A percentile compares a stretch with the other conserved stretches of the same genome.
phyloP scores from a whole-genome alignment of 2,888 invertebrate genomes.

The Pterostichus madidus region DNA sequence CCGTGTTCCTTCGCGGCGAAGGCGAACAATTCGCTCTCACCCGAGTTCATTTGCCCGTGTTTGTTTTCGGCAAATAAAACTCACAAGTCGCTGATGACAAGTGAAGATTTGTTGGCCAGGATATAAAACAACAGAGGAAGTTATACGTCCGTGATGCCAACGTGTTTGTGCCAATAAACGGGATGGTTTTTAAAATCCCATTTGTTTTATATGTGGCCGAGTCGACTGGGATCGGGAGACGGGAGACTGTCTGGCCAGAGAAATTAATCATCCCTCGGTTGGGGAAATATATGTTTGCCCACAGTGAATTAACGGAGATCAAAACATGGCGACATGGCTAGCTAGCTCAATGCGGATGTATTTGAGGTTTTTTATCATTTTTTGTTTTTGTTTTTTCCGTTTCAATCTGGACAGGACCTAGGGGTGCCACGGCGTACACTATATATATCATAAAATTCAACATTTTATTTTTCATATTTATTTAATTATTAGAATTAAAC shows the following conservation, averaged over 20 bases:
- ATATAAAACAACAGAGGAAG: conserved; percentile 62
- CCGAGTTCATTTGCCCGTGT: conserved; percentile 65
- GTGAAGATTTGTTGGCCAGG: conserved; percentile 63
- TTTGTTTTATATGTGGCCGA: conserved; percentile 63
- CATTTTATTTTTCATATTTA: too few relatives aligned
- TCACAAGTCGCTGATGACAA: conserved; percentile 63
- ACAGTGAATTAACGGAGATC: conserved; percentile 58
- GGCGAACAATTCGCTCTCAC: conserved; percentile 3
- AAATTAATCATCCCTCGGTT: conserved; percentile 57
- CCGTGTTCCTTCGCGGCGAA: not conserved
- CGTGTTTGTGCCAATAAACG: conserved; percentile 64
- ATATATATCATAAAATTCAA: too few relatives aligned
- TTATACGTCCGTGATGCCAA: conserved; percentile 58
- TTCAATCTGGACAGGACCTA: too few relatives aligned
- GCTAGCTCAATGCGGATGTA: conserved; percentile 19
- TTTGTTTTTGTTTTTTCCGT: not conserved
- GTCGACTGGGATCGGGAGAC: not conserved
- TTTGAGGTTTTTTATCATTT: conserved; percentile 11
- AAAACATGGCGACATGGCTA: conserved; percentile 59
- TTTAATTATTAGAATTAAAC: too few relatives aligned
- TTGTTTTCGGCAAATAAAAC: conserved; percentile 64
- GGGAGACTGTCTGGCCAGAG: conserved; percentile 45
- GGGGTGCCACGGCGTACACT: too few relatives aligned
- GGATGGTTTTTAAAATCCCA: conserved; percentile 65
- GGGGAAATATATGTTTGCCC: conserved; percentile 29